Evolutionary conservation across 2,797 vertebrate species (phyloP).

Genomic region (Coranthus polyacanthus): DNA sequence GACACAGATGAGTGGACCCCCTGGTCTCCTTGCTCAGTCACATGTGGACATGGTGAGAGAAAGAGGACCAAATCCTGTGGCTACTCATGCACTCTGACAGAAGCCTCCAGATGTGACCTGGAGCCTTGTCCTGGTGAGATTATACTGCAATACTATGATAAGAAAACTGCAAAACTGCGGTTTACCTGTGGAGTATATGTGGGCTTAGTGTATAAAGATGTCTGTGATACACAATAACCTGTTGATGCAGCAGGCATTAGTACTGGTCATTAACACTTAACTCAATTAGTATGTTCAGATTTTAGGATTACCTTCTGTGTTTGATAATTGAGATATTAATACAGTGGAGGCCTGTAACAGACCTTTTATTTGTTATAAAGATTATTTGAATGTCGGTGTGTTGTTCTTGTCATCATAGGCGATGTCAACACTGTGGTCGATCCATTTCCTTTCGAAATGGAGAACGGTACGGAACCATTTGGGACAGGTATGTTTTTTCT

Average conservation of each 20-base stretch:
- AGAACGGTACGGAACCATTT: slow-evolving; percentile 88
- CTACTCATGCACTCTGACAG: slow-evolving; percentile 89
- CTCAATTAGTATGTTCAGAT: no score
- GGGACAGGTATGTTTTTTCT: slow-evolving; percentile 85
- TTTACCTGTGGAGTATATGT: no score
- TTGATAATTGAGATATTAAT: background rate
- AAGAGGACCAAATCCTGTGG: slow-evolving; percentile 91
- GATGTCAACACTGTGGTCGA: slow-evolving; percentile 80
- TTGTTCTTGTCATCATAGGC: slow-evolving; percentile 63
- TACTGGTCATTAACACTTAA: no score
- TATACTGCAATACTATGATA: background rate
- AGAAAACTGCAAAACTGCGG: background rate
- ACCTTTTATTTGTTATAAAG: no score
- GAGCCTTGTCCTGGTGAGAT: slow-evolving; percentile 88
- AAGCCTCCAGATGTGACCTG: slow-evolving; percentile 89
- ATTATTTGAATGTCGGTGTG: background rate
- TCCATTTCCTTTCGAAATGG: slow-evolving; percentile 84
- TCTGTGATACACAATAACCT: no score
- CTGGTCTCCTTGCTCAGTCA: slow-evolving; percentile 92
- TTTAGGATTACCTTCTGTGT: background rate
- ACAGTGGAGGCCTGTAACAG: no score
- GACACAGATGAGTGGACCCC: slow-evolving; percentile 91
- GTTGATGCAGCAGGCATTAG: no score
- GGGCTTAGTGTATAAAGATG: no score
- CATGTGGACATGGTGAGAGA: slow-evolving; percentile 89